Evolutionary conservation across 1,140 invertebrate genomes (phyloP).

Genomic region (Drosophila nasuta): DNA sequence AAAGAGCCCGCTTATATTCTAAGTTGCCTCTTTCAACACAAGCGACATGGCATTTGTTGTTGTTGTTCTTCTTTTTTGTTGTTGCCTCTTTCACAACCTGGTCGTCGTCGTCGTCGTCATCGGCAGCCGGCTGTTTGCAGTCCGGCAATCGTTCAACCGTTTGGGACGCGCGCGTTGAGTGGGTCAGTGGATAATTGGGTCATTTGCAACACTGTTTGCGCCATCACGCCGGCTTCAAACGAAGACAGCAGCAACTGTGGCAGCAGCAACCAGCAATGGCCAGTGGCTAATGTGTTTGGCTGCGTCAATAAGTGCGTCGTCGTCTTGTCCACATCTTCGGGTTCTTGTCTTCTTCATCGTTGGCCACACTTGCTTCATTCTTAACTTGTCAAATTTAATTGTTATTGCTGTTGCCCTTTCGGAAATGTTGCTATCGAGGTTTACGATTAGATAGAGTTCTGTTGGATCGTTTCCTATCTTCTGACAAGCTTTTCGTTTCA

Average conservation of each 20-base stretch:
- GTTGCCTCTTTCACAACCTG: slow-evolving; percentile 55
- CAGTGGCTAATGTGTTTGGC: slow-evolving; percentile 77
- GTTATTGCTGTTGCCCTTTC: slow-evolving; percentile 42
- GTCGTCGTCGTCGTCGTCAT: not conserved
- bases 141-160: slow-evolving; percentile 59
- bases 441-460: not conserved
- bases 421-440: not conserved
- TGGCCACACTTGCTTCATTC: slow-evolving; percentile 32
- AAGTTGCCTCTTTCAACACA: slow-evolving; percentile 48
- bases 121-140: slow-evolving; percentile 18
- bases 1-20: slow-evolving; percentile 49
- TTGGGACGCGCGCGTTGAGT: slow-evolving; percentile 69
- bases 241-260: slow-evolving; percentile 14
- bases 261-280: slow-evolving; percentile 36
- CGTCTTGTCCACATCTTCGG: slow-evolving; percentile 29
- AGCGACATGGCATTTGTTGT: slow-evolving; percentile 10
- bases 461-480: not conserved
- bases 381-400: slow-evolving; percentile 58
- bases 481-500: not conserved
- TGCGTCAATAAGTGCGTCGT: slow-evolving; percentile 76
- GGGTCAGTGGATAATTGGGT: slow-evolving; percentile 85
- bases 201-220: slow-evolving; percentile 84
- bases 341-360: slow-evolving; percentile 29
- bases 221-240: slow-evolving; percentile 59
- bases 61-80: slow-evolving; percentile 20